These are phyloP conservation scores for Eriocheir sinensis DNA, from an alignment of 1,140 invertebrate species.

Conservation along the genomic window DNA sequence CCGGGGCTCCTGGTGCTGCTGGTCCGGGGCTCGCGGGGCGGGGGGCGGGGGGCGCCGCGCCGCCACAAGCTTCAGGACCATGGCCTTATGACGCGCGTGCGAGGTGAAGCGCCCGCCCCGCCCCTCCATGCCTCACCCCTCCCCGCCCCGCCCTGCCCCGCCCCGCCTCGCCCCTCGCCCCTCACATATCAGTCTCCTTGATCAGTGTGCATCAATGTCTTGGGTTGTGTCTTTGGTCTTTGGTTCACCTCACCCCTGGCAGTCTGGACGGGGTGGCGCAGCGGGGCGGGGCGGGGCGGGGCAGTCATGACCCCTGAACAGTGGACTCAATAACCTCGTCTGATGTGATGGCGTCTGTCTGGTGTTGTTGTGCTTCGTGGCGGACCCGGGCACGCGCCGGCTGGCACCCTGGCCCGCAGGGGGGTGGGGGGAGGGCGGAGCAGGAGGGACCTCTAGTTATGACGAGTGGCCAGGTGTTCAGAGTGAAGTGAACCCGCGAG, in stretches of 20 bases:
- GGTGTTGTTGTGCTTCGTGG: constrained; percentile 13
- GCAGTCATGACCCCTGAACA: background rate
- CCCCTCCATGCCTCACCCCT: background rate
- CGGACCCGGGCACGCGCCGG: background rate
- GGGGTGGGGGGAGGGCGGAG: background rate
- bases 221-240: background rate
- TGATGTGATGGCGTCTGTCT: constrained; percentile 20
- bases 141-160: background rate
- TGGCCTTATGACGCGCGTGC: background rate
- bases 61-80: background rate
- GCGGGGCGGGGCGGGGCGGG: background rate
- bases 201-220: background rate
- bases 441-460: no score
- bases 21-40: background rate
- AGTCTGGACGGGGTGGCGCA: background rate
- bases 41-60: background rate
- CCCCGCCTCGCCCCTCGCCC: background rate
- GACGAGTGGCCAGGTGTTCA: no score
- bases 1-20: background rate
- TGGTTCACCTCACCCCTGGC: background rate
- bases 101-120: background rate
- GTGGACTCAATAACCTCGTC: constrained; percentile 8
- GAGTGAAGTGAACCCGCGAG: no score
- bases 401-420: background rate
- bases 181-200: background rate